phyloP scores from a whole-genome alignment of 2,888 invertebrate genomes.

The Microlaimidae sp. region DNA sequence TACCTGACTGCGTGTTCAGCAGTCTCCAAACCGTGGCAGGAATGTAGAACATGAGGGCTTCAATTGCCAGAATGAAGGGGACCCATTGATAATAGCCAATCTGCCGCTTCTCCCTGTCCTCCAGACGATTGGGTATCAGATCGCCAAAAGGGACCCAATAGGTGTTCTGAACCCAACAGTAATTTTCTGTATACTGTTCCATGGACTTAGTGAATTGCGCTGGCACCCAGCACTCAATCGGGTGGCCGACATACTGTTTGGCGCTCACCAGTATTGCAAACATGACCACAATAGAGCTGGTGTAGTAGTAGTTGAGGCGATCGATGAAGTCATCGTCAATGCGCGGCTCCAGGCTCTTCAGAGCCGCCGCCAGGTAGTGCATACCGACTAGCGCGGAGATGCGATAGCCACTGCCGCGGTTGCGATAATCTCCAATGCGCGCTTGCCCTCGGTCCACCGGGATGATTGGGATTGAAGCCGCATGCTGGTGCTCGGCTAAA shows the following conservation, averaged over 20 bases:
- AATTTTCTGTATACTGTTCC: constrained; percentile 43
- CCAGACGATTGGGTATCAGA: constrained; percentile 35
- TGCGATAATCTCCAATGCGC: not conserved
- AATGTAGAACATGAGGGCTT: constrained; percentile 32
- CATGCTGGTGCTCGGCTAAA: not conserved
- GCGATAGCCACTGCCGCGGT: constrained; percentile 24
- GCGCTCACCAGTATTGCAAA: constrained; percentile 42
- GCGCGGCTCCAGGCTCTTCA: constrained; percentile 33
- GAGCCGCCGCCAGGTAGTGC: constrained; percentile 33
- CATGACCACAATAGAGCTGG: constrained; percentile 29
- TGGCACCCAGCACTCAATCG: constrained; percentile 44
- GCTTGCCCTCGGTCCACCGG: not conserved
- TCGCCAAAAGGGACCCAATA: constrained; percentile 38
- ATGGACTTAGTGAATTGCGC: constrained; percentile 42
- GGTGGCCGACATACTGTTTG: constrained; percentile 43
- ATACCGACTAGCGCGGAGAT: constrained; percentile 24
- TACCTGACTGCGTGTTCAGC: constrained; percentile 31
- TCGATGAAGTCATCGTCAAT: constrained; percentile 34
- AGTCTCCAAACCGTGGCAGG: constrained; percentile 34
- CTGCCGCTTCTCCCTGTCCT: constrained; percentile 32
- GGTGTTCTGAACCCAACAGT: constrained; percentile 41
- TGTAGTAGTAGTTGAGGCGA: constrained; percentile 37
- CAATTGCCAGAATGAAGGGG: constrained; percentile 31
- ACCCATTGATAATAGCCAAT: constrained; percentile 27
- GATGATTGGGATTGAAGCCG: not conserved